Base-by-base conservation (phyloP, 2,888 invertebrate genomes). In the Lepeophtheirus nordmannii region DNA sequence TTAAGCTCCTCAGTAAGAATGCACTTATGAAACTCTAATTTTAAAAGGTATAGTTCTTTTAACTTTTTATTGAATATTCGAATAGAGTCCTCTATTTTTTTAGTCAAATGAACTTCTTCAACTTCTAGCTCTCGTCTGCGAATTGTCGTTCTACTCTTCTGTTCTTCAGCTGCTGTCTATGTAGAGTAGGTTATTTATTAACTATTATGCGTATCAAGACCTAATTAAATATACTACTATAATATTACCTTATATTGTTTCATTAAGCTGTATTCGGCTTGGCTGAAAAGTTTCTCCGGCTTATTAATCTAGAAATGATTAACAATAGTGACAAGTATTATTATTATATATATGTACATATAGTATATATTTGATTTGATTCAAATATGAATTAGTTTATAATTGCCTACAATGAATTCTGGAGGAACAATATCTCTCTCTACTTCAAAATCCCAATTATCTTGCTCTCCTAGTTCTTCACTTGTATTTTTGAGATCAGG, bases 1-100 rank as follows among this genome's bases (percentile, higher is more conserved):
- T 61, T 60, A 1, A 66, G 23, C 38, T 66, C 66, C 60, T 66
- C 66, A 20, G 58, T 23, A 10, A 66, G 58, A 23, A 66, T 61
- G 60, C 66, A 60, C 37, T 66, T 66, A 23, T 66, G 30, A 30
- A 53, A 30, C 10, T 12, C 56, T 23, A 63, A n/a, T 22, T 38
- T 46, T 3, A n/a, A n/a, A n/a, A 20, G 41, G 63, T 63, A 63
- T 1, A 63, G 56, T 10, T 46, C 63, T n/a, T 37, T 10, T 37
- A 63, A 37, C 2, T 37, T 12, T 5, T 11, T 17, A 23, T 63
- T 53, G 30, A 63, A 63, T 46, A 30, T n/a, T 10, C 14, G 20
- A 20, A 63, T 53, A 37, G 22, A 20, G n/a, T 63, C 63, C 10
- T n/a, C n/a, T 14, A 61, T 61, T 14, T 61, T 61, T 30, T 37